phyloP scores from a whole-genome alignment of 23 tunicate genomes.

The Aplidium turbinatum region DNA sequence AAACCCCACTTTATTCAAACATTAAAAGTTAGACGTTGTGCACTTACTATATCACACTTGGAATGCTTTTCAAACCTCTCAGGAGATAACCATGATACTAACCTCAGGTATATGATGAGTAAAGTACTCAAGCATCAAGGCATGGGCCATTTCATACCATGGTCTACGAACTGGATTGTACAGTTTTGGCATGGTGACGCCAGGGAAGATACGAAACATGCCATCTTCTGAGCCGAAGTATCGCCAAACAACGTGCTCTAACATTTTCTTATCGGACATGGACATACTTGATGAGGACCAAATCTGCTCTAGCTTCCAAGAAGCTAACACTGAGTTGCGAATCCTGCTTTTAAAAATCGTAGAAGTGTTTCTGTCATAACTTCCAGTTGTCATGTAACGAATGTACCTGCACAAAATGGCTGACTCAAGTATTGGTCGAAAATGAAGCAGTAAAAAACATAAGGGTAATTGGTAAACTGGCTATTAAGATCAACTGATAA shows the following conservation, averaged over 20 bases:
- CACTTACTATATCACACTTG: too few species aligned
- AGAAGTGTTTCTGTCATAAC: background rate
- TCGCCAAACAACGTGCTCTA: slow-evolving; percentile 57
- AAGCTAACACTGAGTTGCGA: slow-evolving; percentile 26
- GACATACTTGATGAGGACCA: slow-evolving; percentile 6
- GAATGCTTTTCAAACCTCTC: too few species aligned
- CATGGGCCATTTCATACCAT: slow-evolving; percentile 68
- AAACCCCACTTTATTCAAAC: too few species aligned
- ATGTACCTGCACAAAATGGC: slow-evolving; percentile 25
- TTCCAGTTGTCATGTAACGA: slow-evolving; percentile 22
- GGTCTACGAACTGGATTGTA: slow-evolving; percentile 75
- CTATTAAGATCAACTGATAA: too few species aligned
- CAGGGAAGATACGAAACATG: slow-evolving; percentile 76
- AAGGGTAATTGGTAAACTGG: too few species aligned
- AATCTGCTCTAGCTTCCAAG: slow-evolving; percentile 35
- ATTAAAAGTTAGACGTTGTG: too few species aligned
- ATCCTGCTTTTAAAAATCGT: slow-evolving; percentile 20
- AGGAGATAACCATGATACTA: background rate
- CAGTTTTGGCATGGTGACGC: slow-evolving; percentile 65
- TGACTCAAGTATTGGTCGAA: too few species aligned
- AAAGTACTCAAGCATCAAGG: slow-evolving; percentile 21
- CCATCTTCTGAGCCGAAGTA: slow-evolving; percentile 77
- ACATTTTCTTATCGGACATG: too few species aligned
- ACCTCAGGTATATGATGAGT: slow-evolving; percentile 12
- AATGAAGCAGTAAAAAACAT: too few species aligned